Evolutionary conservation across 2,113 vertebrate species (phyloP), one percentile per base, ranked within the genome.

Genomic region (Ammodytes dubius): DNA sequence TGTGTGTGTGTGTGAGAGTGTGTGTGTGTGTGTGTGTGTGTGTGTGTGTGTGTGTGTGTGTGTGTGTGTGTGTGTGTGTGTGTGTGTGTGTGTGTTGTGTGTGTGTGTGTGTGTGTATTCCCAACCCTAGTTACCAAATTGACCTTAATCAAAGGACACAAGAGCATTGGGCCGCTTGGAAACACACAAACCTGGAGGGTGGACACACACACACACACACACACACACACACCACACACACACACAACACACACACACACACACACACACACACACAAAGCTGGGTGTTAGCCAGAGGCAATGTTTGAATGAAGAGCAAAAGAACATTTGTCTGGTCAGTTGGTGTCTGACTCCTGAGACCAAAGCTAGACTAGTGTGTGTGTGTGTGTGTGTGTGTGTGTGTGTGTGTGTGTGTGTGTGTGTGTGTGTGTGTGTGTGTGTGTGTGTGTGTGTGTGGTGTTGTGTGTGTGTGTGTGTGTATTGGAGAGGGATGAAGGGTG

Each of bases 101-200:
- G 81, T 65, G 63, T 57, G 49, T 37, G 15, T 46, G 45, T 12
- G 61, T 2, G 8, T 87, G 68, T 78, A 65, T 85, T 85, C 69
- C 81, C 74, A 84, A 72, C 81, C 58, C 63, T 39, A 46, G 85
- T 88, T 81, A 81, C 79, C n/a, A 89, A 84, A 76, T 76, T 84
- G 86, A 89, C 88, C 90, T 91, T 89, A 86, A 91, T 89, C 56
- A 88, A 85, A 88, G 88, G 86, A 89, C 87, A 84, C 87, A 86
- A 72, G 82, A 89, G 87, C 84, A 88, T 82, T 58, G 79, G 84
- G 69, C 59, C 27, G 49, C 82, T 76, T 72, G 43, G 81, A 90
- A 40, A 83, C 80, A 87, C 77, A 87, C 74, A 85, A 57, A 85
- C 74, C 89, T 87, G 79, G 47, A 83, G 89, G 82, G 79, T 45